These are phyloP conservation scores for Tychaedon coryphoeus DNA, from an alignment of 2,113 vertebrate genomes.

Conservation along the genomic window DNA sequence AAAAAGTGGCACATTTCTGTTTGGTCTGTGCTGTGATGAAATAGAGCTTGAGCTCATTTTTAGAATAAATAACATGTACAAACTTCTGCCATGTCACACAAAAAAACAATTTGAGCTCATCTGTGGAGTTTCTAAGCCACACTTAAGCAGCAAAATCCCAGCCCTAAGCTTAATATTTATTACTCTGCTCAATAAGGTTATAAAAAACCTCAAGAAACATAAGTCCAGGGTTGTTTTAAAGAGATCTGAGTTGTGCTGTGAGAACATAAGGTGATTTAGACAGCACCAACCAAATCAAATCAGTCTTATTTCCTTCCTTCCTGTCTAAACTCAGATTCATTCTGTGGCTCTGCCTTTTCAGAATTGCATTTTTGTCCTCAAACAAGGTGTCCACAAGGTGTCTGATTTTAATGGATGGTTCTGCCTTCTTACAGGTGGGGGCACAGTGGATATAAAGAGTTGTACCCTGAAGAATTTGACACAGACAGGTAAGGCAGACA, in stretches of 20 bases:
- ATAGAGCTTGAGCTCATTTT: background rate
- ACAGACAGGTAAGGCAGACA: conserved; percentile 82
- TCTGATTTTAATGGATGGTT: background rate
- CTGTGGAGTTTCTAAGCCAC: background rate
- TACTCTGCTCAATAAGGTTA: background rate
- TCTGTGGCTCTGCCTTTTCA: background rate
- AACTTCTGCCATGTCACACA: background rate
- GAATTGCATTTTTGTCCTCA: background rate
- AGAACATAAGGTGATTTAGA: background rate
- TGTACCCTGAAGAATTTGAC: conserved; percentile 95
- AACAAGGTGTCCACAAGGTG: background rate
- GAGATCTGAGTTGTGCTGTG: background rate
- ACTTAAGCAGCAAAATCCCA: background rate
- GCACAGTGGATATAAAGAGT: conserved; percentile 97
- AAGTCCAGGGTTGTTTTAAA: background rate
- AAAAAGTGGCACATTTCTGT: background rate
- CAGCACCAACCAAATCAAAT: background rate
- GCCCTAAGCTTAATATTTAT: background rate
- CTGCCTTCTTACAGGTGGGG: conserved; percentile 81
- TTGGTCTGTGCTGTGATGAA: background rate
- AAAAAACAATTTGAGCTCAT: background rate
- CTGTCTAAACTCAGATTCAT: background rate
- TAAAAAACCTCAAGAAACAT: background rate
- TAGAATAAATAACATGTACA: background rate
- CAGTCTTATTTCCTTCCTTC: background rate